A percentile compares a stretch with the other conserved stretches of the same genome.
Evolutionary conservation across 2,888 invertebrate genomes (phyloP).

Genomic region (Mimumesa dahlbomi): DNA sequence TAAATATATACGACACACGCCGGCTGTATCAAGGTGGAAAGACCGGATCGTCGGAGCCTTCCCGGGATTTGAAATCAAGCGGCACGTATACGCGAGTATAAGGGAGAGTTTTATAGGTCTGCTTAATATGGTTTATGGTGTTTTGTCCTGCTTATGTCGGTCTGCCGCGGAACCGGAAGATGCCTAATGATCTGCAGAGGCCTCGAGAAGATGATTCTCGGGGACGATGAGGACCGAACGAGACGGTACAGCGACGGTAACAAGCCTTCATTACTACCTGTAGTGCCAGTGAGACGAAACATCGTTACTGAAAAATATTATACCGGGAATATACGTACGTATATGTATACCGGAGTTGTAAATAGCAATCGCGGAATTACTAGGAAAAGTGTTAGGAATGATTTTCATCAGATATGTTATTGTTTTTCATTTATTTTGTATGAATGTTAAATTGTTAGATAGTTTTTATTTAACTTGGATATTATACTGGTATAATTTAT

Average conservation of each 20-base stretch:
- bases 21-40: constrained; percentile 43
- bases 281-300: not conserved
- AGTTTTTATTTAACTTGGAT: too few species aligned
- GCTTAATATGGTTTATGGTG: constrained; percentile 72
- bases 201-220: constrained; percentile 17
- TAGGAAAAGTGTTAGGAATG: not conserved
- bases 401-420: too few species aligned
- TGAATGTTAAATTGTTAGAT: too few species aligned
- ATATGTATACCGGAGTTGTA: constrained; percentile 1
- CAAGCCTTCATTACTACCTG: constrained; percentile 33
- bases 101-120: constrained; percentile 64
- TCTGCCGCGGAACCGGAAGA: constrained; percentile 70
- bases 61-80: constrained; percentile 76
- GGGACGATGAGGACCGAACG: constrained; percentile 10
- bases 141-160: constrained; percentile 54
- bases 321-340: too few species aligned
- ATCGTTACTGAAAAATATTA: constrained; percentile 22
- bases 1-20: constrained; percentile 75
- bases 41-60: constrained; percentile 49
- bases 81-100: constrained; percentile 27
- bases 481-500: too few species aligned
- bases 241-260: constrained; percentile 20
- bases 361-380: constrained; percentile 2
- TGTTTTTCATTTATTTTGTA: too few species aligned
- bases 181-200: constrained; percentile 56